Conservation (phyloP, 2,113 vertebrate genomes). For the Limnothrissa miodon region DNA sequence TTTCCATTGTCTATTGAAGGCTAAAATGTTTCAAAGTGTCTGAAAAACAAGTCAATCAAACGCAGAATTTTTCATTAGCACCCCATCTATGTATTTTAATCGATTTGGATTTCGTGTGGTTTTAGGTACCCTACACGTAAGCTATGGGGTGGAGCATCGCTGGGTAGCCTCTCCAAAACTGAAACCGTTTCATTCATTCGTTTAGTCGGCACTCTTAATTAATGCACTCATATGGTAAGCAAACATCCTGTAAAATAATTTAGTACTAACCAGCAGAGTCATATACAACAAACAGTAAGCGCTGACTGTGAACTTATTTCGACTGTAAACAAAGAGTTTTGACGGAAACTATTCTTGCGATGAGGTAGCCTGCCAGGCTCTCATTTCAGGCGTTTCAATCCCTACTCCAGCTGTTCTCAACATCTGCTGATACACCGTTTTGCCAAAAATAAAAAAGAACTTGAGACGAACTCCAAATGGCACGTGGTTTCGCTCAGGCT, state of each 20-base stretch:
- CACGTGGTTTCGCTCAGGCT: background rate
- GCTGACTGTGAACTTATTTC: background rate
- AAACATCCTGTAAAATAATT: background rate
- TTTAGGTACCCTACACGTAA: no score
- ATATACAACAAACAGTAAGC: background rate
- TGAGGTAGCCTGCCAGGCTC: background rate
- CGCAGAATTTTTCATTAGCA: no score
- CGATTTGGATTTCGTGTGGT: no score
- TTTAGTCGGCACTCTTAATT: background rate
- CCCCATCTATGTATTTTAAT: no score
- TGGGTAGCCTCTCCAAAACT: background rate
- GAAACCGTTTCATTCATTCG: background rate
- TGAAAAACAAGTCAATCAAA: no score
- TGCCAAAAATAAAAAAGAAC: background rate
- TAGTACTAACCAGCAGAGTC: background rate
- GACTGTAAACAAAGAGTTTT: background rate
- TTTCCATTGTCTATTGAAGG: no score
- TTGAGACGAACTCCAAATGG: background rate
- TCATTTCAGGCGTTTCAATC: background rate
- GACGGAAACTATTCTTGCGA: background rate
- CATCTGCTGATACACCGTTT: conserved; percentile 19
- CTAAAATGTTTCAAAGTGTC: no score
- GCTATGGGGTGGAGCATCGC: background rate
- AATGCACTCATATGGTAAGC: background rate
- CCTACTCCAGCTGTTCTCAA: conserved; percentile 31